phyloP scores from a whole-genome alignment of 1,140 invertebrate genomes.

The Dryas iulia region DNA sequence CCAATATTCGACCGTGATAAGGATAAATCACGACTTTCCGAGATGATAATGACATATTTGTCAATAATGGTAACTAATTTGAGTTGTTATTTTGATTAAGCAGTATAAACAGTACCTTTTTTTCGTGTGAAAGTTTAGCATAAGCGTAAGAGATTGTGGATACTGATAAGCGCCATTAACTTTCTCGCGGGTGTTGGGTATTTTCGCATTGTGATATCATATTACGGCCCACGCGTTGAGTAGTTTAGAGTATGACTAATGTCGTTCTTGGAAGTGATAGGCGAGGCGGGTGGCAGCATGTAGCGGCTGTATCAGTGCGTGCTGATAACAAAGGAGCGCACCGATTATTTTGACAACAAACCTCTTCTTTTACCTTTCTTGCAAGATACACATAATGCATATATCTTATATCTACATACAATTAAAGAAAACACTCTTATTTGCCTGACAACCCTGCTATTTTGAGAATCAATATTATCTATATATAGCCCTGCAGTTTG shows the following conservation, averaged over 20 bases:
- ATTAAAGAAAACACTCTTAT: slow-evolving; percentile 6
- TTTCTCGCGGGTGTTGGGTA: slow-evolving; percentile 81
- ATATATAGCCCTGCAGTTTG: slow-evolving; percentile 72
- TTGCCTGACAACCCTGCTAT: slow-evolving; percentile 51
- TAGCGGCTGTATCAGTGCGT: slow-evolving; percentile 55
- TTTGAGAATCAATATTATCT: slow-evolving; percentile 75
- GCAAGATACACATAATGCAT: not conserved
- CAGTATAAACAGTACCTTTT: slow-evolving; percentile 56
- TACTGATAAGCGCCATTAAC: slow-evolving; percentile 82
- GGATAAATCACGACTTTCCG: slow-evolving; percentile 79
- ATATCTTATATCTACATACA: slow-evolving; percentile 5
- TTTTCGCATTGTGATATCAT: slow-evolving; percentile 82
- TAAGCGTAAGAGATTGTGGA: slow-evolving; percentile 79
- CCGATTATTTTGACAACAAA: slow-evolving; percentile 42
- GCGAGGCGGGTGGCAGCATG: slow-evolving; percentile 60
- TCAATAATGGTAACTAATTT: slow-evolving; percentile 76
- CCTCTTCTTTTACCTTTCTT: not conserved
- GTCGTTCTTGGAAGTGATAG: slow-evolving; percentile 77
- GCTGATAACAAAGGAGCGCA: slow-evolving; percentile 77
- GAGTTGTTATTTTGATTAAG: slow-evolving; percentile 45
- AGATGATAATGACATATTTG: slow-evolving; percentile 79
- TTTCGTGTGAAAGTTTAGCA: slow-evolving; percentile 80
- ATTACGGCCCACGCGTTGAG: slow-evolving; percentile 79
- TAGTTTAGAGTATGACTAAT: slow-evolving; percentile 78
- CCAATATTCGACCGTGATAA: slow-evolving; percentile 81